Base-by-base conservation (phyloP, 1,140 invertebrate species). In the Thalassaphorura encarpata region DNA sequence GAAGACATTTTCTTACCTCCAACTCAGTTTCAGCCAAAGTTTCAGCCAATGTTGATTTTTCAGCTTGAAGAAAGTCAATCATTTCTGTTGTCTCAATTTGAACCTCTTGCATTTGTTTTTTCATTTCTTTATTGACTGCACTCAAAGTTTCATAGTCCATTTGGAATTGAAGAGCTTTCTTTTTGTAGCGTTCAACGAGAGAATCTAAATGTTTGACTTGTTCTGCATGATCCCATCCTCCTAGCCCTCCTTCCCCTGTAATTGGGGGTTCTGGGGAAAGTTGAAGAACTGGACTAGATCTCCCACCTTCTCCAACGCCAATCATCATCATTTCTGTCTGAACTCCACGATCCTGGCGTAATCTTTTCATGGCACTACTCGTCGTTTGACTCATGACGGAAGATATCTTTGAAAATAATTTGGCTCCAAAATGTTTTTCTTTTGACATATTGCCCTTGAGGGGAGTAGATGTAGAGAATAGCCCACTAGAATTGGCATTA, bases 61-160 rank as follows among this genome's bases (percentile, higher is more conserved):
- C 85, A 43, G 81, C 79, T 69, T 84, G 82, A 54, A 89, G 73
- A 58, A 87, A 87, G 56, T 87, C 84, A 67, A 84, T 80, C 65
- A 87, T 71, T 67, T 87, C 84, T 2, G 76, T 73, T 6, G 81
- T 80, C 65, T 87, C 84, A 3, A 73, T 74, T 66, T 86, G 81
- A 2, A 79, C 68, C 65, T 84, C 82, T 47, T 82, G 77, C 50
- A 84, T 80, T 59, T 85, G 84, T 62, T 84, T 82, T 1, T 80
- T 60, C 27, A 89, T 69, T 3, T 59, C 46, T 0, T 27, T 53
- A 54, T 56, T 68, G 63, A 52, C 64, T 13, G 24, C 48, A 24
- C 61, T 59, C 1, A 62, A 26, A 31, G 56, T 56, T 51, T 66
- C 57, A 56, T 49, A 54, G 36, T 65, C 52, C 11, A 57, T 24